Percentiles rank a stretch among this genome's conserved stretches.
phyloP scores from a whole-genome alignment of 2,113 vertebrate species.

The Pyxicephalus adspersus region DNA sequence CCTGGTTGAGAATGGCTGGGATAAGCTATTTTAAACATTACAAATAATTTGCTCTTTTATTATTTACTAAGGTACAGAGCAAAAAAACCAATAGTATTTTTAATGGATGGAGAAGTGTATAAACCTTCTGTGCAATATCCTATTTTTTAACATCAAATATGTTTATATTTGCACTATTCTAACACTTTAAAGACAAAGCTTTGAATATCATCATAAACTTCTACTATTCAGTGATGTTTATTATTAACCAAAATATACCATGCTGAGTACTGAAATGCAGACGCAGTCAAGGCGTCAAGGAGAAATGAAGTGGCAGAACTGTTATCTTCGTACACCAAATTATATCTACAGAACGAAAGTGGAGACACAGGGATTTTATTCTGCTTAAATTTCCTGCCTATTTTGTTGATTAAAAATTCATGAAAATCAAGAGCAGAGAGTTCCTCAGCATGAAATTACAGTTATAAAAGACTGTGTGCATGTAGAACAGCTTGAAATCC shows the following conservation, averaged over 20 bases:
- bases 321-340: slow-evolving; percentile 24
- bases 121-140: too few species aligned
- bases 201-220: too few species aligned
- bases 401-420: slow-evolving; percentile 46
- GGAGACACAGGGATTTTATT: slow-evolving; percentile 12
- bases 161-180: too few species aligned
- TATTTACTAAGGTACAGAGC: too few species aligned
- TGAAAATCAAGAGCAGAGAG: slow-evolving; percentile 32
- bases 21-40: too few species aligned
- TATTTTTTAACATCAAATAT: too few species aligned
- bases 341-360: slow-evolving; percentile 19
- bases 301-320: slow-evolving; percentile 18
- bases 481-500: not conserved
- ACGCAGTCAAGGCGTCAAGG: slow-evolving; percentile 4
- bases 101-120: too few species aligned
- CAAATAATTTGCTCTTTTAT: too few species aligned
- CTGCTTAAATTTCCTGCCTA: slow-evolving; percentile 24
- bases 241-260: not conserved
- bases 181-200: too few species aligned
- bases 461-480: slow-evolving; percentile 20
- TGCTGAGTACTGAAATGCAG: not conserved
- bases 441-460: slow-evolving; percentile 45
- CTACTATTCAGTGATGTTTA: not conserved
- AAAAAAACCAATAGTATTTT: too few species aligned
- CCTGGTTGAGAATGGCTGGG: too few species aligned